Evolutionary conservation across 2,113 vertebrate species (phyloP), one percentile per base, ranked within the genome.

Genomic region (Pomatorhinus ruficollis): DNA sequence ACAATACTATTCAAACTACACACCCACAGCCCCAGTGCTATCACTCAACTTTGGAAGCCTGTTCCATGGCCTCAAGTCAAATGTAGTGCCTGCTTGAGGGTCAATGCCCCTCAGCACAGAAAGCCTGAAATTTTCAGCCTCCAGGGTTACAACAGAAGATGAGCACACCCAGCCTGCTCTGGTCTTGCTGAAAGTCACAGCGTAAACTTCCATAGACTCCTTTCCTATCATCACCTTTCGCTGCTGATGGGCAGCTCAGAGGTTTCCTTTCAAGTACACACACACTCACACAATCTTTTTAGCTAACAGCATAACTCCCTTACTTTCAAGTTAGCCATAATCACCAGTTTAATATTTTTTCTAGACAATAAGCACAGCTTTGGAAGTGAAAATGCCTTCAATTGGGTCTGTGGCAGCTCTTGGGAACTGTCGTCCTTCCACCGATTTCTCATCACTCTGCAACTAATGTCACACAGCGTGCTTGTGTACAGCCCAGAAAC

Each of bases 371-470:
- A 71, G 20, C 33, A 13, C 3, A 21, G 31, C 47, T 23, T 20
- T 42, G 76, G 69, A 88, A 85, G 10, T 0, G 0, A 79, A 96
- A 88, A 25, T 9, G 2, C 47, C 81, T 81, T 35, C 59, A 89
- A 39, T 15, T 6, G 1, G 5, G 21, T 82, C 65, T 37, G 25
- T 68, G 2, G 0, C 0, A 0, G 70, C 30, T 44, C 52, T 64
- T 61, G 60, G 40, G 64, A 88, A 11, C 40, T 20, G 15, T 6
- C 24, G 4, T 57, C 50, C 79, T 72, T 45, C 53, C 57, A 47
- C 27, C 11, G 2, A 50, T 70, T 71, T 69, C 64, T 77, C 59
- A 30, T 60, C 8, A 1, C 39, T 75, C 50, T 1, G 2, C 70
- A 71, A 17, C 49, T 28, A 56, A 66, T 10, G 28, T 77, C 89